Percentiles rank a stretch among this genome's conserved stretches.
Conservation (phyloP, 1,140 invertebrate genomes). For the Calosoma granatense region DNA sequence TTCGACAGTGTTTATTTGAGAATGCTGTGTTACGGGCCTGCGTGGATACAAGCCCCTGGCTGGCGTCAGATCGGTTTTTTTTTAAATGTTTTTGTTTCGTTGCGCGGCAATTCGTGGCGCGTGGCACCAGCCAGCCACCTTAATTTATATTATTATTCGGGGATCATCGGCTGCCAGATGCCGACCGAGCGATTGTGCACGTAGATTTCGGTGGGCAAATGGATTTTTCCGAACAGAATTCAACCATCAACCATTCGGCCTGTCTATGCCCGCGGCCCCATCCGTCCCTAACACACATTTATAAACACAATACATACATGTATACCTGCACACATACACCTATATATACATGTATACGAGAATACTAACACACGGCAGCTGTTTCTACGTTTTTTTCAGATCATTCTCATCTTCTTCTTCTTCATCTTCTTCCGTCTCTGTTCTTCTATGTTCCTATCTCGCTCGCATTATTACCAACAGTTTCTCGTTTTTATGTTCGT, state of each 20-base stretch:
- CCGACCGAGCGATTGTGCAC: neutral
- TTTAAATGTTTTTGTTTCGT: slow-evolving; percentile 12
- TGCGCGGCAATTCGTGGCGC: slow-evolving; percentile 12
- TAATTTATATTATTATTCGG: slow-evolving; percentile 16
- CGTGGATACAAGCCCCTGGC: neutral
- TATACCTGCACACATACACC: neutral
- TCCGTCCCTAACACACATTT: neutral
- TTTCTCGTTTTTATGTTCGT: neutral
- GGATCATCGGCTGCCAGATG: slow-evolving; percentile 13
- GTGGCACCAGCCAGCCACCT: slow-evolving; percentile 10
- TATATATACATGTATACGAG: neutral
- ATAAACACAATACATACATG: neutral
- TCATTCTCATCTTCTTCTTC: no score
- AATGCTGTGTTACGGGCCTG: neutral
- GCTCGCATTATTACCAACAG: neutral
- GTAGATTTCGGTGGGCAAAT: neutral
- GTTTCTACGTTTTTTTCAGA: no score
- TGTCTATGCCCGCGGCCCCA: neutral
- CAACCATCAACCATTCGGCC: neutral
- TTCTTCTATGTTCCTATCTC: neutral
- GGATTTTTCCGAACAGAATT: neutral
- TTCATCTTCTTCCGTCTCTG: neutral
- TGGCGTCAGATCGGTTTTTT: slow-evolving; percentile 13
- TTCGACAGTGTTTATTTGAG: no score
- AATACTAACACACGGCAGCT: neutral